Base-by-base conservation (phyloP, 2,888 invertebrate genomes). In the Brachyptera risi region DNA sequence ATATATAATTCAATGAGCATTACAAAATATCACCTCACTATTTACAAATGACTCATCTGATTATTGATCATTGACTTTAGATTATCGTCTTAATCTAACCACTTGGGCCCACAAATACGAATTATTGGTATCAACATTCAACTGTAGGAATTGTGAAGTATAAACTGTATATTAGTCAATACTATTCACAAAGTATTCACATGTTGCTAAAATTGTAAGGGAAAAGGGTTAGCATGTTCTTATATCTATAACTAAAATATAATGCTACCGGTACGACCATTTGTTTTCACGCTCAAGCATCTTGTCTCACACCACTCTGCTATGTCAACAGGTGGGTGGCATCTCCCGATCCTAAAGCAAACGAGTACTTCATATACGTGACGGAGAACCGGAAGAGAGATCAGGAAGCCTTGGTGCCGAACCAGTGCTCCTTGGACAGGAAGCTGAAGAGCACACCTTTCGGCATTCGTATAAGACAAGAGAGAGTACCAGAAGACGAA, bases 371-470 rank as follows among this genome's bases (percentile, higher is more conserved):
- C 64, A 68, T 78, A 31, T 71, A 73, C 35, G 73, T 75, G 1
- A 74, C 73, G 57, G 76, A 76, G 72, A 75, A 67, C 67, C 67
- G 13, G 70, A 71, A 64, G 65, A 70, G 47, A 69, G 56, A 65
- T 27, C 56, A 58, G 19, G 67, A 67, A 23, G 62, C 64, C 26
- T 67, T 67, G 35, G 72, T 64, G 68, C 74, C 77, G 1, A 78
- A 79, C 66, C 79, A 79, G 65, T 80, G 80, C 66, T 73, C 74
- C 13, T 68, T 77, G 26, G 78, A 78, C 42, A 71, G 71, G 38
- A 71, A 75, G 49, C 66, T 78, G 49, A 73, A 70, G 65, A 76
- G 75, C 17, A 71, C 73, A 2, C 75, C 75, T 62, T 75, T 75
- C 57, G 68, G 71, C 1, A 69, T 71, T 37, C 75, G 73, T 56